Evolutionary conservation across 2,888 invertebrate species (phyloP).

Genomic region (Pediacus dermestoides): DNA sequence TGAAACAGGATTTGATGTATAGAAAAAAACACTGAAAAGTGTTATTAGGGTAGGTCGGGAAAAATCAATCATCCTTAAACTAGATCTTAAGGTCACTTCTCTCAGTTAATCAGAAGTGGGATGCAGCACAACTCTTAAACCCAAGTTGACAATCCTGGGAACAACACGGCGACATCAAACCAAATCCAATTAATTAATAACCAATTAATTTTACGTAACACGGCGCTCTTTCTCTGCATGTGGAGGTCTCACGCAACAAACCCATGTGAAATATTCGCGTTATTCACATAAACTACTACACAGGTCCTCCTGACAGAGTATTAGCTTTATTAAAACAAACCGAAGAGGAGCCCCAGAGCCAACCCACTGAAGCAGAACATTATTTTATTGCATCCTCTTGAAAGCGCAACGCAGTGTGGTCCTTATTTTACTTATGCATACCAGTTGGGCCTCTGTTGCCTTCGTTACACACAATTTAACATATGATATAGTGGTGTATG

Average conservation of each 20-base stretch:
- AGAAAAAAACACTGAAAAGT: no score
- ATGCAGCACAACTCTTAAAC: no score
- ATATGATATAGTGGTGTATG: slow-evolving; percentile 40
- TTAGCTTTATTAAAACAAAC: slow-evolving; percentile 42
- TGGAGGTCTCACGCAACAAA: slow-evolving; percentile 5
- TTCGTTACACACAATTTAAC: slow-evolving; percentile 42
- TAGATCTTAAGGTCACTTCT: no score
- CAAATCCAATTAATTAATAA: no score
- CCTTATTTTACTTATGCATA: slow-evolving; percentile 30
- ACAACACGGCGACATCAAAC: no score
- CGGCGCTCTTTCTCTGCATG: no score
- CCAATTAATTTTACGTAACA: no score
- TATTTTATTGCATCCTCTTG: slow-evolving; percentile 39
- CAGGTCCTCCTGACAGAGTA: slow-evolving; percentile 29
- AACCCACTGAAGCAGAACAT: slow-evolving; percentile 36
- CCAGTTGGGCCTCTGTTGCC: slow-evolving; percentile 10
- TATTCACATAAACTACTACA: slow-evolving; percentile 21
- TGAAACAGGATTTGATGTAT: no score
- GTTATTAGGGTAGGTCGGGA: no score
- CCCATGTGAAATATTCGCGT: slow-evolving; percentile 4
- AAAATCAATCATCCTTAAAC: no score
- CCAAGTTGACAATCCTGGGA: no score
- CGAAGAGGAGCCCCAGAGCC: slow-evolving; percentile 33
- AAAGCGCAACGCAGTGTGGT: slow-evolving; percentile 26
- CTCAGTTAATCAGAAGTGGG: no score